Conservation (phyloP, 2,888 invertebrate species). For the Portevinia maculata region DNA sequence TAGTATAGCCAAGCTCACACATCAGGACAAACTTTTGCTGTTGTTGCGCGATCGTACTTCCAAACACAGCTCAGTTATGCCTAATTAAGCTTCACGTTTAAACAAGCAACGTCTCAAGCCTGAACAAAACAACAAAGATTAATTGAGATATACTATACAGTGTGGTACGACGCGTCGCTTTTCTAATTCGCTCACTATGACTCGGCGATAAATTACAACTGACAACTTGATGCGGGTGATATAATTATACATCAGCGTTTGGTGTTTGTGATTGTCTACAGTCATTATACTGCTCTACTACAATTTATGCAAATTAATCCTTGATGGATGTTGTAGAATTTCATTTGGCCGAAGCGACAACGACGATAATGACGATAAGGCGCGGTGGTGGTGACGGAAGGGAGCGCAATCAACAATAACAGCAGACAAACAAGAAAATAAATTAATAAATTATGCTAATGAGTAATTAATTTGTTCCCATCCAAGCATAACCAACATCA, state of each 20-base stretch:
- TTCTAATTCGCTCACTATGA: constrained; percentile 68
- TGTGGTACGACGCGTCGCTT: constrained; percentile 8
- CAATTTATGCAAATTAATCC: constrained; percentile 72
- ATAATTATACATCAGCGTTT: constrained; percentile 63
- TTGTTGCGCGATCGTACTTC: constrained; percentile 16
- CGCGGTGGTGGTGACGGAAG: constrained; percentile 13
- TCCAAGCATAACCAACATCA: constrained; percentile 58
- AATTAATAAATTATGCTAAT: constrained; percentile 71
- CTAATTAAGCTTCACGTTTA: constrained; percentile 56
- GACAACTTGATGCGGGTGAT: constrained; percentile 74
- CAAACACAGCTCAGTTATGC: constrained; percentile 63
- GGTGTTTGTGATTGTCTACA: constrained; percentile 53
- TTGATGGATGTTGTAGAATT: constrained; percentile 70
- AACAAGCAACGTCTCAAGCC: constrained; percentile 54
- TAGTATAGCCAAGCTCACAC: constrained; percentile 23
- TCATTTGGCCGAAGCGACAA: constrained; percentile 54
- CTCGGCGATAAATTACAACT: constrained; percentile 68
- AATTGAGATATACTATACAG: constrained; percentile 52
- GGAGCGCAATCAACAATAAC: constrained; percentile 59
- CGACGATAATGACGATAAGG: constrained; percentile 10
- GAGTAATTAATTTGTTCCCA: constrained; percentile 66
- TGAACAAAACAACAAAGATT: constrained; percentile 57
- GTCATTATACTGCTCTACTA: constrained; percentile 41
- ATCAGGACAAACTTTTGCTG: constrained; percentile 31
- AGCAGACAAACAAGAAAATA: constrained; percentile 63